Conservation (phyloP, 2,797 vertebrate species). For the Acipenser transmontanus region DNA sequence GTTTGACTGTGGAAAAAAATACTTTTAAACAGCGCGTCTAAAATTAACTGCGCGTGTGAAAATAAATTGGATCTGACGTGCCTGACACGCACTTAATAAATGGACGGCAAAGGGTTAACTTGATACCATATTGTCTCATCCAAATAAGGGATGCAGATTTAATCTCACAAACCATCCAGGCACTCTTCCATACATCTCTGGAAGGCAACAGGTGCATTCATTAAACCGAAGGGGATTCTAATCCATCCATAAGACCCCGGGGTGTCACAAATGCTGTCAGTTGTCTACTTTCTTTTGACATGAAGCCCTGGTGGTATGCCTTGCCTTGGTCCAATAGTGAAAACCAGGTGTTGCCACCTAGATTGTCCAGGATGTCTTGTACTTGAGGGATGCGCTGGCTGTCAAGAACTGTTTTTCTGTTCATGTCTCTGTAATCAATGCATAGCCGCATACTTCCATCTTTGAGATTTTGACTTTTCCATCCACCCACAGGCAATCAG, state of each 20-base stretch:
- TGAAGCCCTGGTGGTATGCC: slow-evolving; percentile 19
- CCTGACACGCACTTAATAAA: no score
- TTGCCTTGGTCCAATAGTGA: slow-evolving; percentile 17
- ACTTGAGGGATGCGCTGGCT: not conserved
- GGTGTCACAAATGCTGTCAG: slow-evolving; percentile 22
- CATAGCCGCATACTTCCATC: not conserved
- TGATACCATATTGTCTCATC: slow-evolving; percentile 5
- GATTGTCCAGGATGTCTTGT: not conserved
- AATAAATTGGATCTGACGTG: no score
- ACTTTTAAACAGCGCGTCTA: no score
- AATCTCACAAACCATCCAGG: not conserved
- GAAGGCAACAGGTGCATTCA: no score
- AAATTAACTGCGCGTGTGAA: no score
- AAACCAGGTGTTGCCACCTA: slow-evolving; percentile 28
- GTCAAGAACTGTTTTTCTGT: not conserved
- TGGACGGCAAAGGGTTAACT: no score
- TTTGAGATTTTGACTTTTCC: slow-evolving; percentile 15
- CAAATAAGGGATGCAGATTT: slow-evolving; percentile 2
- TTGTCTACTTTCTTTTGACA: slow-evolving; percentile 17
- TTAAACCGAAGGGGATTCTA: slow-evolving; percentile 4
- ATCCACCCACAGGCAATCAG: slow-evolving; percentile 7
- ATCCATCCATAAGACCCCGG: slow-evolving; percentile 17
- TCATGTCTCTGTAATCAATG: not conserved
- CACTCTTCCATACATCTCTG: no score
- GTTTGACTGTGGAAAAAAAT: no score